phyloP scores from a whole-genome alignment of 2,888 invertebrate genomes.

The Rugalucina vietnamica region DNA sequence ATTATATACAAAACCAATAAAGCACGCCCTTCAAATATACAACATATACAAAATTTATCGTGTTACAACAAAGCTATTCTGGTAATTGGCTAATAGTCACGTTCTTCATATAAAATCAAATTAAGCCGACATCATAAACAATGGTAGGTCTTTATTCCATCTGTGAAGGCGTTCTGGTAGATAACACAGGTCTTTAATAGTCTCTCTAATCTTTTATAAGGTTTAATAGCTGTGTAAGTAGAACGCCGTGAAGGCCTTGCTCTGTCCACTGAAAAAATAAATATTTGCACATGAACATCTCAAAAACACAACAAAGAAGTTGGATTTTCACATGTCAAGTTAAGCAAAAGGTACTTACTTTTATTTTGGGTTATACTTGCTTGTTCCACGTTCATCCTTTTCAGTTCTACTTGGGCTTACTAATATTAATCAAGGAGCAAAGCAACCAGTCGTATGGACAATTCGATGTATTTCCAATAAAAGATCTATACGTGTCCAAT shows the following conservation, averaged over 20 bases:
- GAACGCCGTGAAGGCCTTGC: not conserved
- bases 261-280: not conserved
- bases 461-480: no score
- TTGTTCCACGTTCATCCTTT: no score
- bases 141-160: conserved; percentile 4
- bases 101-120: conserved; percentile 11
- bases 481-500: no score
- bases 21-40: not conserved
- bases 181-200: not conserved
- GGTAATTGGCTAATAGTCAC: not conserved
- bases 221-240: not conserved
- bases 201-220: not conserved
- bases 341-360: no score
- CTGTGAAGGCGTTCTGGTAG: not conserved
- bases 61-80: not conserved
- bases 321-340: no score
- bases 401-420: no score
- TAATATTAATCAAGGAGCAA: no score
- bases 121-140: conserved; percentile 10
- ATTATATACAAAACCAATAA: no score
- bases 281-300: no score
- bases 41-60: not conserved
- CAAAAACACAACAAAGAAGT: no score
- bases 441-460: no score
- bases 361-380: no score